Base-by-base conservation (phyloP, 2,113 vertebrate genomes). In the Pontoporia blainvillei region DNA sequence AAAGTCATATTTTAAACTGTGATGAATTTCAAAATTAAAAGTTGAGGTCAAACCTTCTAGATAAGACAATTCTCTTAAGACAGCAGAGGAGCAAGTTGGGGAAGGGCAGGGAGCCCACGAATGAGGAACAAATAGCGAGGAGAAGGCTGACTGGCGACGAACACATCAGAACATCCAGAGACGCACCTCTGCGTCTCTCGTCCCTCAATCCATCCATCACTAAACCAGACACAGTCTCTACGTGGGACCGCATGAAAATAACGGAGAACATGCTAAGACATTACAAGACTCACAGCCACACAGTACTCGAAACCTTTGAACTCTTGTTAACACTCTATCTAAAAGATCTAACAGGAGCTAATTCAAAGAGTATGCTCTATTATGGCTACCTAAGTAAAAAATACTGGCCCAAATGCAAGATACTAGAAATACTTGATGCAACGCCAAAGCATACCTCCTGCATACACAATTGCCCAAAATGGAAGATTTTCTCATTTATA, bases 391-490 rank as follows among this genome's bases (percentile, higher is more conserved):
- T 52, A 59, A 34, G 39, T 17, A 1, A n/a, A n/a, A 79, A 69
- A 20, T 6, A 61, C n/a, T 0, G 12, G 52, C 31, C 27, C 25
- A 3, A 34, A 18, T 0, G 15, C 15, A 21, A 66, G 34, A 64
- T 0, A 29, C 29, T 0, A 31, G 9, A 64, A 52, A 10, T 8
- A 5, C 10, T 36, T 10, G 6, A 4, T 5, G 5, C 27, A 0
- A 20, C 4, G 8, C 87, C 36, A 2, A 52, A 14, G 46, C n/a
- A 10, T 0, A 1, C 2, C 12, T 73, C 29, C n/a, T 2, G 11
- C 2, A 12, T 9, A 21, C 10, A 0, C 2, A 3, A 36, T 1
- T 6, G 13, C 14, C 0, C 8, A 1, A 17, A 10, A 0, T 44
- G 75, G 27, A 39, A 41, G 46, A 23, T 2, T 11, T 36, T 9